Conservation (phyloP, 2,113 vertebrate genomes). For the Sceloporus undulatus region DNA sequence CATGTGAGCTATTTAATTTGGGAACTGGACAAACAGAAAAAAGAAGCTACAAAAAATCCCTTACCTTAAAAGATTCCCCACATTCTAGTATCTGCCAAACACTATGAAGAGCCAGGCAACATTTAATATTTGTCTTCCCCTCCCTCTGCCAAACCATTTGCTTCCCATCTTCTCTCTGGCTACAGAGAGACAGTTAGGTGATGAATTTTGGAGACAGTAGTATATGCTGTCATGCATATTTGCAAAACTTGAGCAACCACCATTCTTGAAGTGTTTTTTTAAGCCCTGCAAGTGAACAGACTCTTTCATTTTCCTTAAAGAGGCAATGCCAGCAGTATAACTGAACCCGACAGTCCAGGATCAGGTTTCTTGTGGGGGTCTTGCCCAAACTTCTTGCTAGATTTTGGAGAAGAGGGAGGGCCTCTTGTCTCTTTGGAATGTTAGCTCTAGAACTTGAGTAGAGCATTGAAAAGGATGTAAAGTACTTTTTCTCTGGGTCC, state of each 20-base stretch:
- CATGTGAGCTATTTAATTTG: background rate
- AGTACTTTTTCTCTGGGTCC: background rate
- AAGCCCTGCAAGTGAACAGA: background rate
- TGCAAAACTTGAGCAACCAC: background rate
- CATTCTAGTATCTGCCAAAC: background rate
- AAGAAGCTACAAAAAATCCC: background rate
- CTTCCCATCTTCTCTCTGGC: constrained; percentile 4
- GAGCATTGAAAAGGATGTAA: background rate
- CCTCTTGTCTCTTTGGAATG: too few species aligned
- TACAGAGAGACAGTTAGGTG: background rate
- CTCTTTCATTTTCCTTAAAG: background rate
- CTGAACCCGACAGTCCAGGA: too few species aligned
- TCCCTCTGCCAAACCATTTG: background rate
- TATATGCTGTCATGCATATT: background rate
- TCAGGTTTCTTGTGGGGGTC: too few species aligned
- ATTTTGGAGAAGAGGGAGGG: too few species aligned
- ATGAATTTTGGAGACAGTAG: constrained; percentile 13
- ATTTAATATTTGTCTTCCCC: background rate
- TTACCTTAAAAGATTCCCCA: background rate
- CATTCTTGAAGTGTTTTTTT: background rate
- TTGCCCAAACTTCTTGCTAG: too few species aligned
- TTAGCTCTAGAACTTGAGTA: too few species aligned
- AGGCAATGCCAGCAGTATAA: background rate
- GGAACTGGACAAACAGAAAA: background rate
- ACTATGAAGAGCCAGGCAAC: background rate